These are phyloP conservation scores for Enteromius treurensis DNA, from an alignment of 2,797 vertebrate genomes.

Conservation along the genomic window DNA sequence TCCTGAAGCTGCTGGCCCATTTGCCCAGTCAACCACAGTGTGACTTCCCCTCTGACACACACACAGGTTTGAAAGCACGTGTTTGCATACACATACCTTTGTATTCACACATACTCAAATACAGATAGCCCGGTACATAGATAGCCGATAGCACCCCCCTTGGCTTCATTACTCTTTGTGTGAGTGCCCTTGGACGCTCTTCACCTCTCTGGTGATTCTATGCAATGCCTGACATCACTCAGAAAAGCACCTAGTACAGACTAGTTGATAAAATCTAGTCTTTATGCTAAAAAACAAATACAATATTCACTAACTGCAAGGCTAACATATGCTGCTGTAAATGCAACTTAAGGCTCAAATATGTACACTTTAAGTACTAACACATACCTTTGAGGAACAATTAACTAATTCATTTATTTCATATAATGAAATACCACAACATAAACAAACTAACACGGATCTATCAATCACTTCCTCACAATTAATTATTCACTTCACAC, in stretches of 20 bases:
- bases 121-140: neutral
- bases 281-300: neutral
- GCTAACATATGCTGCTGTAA: neutral
- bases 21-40: slow-evolving; percentile 58
- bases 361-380: too few species aligned
- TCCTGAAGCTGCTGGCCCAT: slow-evolving; percentile 58
- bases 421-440: neutral
- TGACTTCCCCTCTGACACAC: slow-evolving; percentile 40
- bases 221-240: neutral
- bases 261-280: slow-evolving; percentile 7
- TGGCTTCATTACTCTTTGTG: slow-evolving; percentile 35
- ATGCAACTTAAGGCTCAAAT: too few species aligned
- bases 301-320: neutral
- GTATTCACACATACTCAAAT: slow-evolving; percentile 3
- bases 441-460: slow-evolving; percentile 4
- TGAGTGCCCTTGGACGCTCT: slow-evolving; percentile 19
- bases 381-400: neutral
- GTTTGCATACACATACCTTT: slow-evolving; percentile 11
- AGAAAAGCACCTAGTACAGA: neutral
- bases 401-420: too few species aligned
- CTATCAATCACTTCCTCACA: neutral
- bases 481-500: neutral
- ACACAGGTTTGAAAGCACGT: slow-evolving; percentile 27
- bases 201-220: slow-evolving; percentile 15
- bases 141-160: slow-evolving; percentile 5